phyloP scores from a whole-genome alignment of 2,113 vertebrate species.

The Cyprinodon variegatus region DNA sequence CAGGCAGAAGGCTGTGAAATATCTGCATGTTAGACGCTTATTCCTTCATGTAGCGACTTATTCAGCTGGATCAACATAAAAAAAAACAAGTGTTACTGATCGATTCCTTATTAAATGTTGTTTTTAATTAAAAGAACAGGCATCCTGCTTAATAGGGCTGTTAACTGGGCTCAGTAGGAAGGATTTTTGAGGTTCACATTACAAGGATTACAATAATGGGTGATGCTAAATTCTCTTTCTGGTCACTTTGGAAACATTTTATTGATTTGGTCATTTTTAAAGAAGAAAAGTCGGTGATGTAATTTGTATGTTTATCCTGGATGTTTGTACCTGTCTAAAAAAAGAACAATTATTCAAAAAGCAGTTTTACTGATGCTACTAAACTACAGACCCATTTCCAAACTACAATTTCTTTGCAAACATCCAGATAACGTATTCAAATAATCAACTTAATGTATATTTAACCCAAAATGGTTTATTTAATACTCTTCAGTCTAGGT shows the following conservation, averaged over 20 bases:
- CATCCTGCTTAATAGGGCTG: neutral
- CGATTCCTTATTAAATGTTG: conserved; percentile 1
- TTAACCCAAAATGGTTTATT: too few species aligned
- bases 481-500: too few species aligned
- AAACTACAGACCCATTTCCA: too few species aligned
- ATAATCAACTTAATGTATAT: too few species aligned
- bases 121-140: neutral
- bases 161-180: conserved; percentile 3
- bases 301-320: too few species aligned
- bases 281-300: neutral
- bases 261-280: neutral
- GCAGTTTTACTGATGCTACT: too few species aligned
- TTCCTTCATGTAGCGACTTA: conserved; percentile 2
- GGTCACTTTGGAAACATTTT: neutral
- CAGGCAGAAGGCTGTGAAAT: conserved; percentile 23
- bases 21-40: conserved; percentile 24
- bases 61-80: neutral
- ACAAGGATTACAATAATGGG: neutral
- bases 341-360: too few species aligned
- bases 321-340: too few species aligned
- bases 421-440: too few species aligned
- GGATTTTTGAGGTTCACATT: neutral
- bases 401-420: too few species aligned
- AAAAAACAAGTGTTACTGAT: neutral
- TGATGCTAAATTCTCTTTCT: neutral